phyloP scores from a whole-genome alignment of 2,113 vertebrate genomes.

The Corydoras sp. region DNA sequence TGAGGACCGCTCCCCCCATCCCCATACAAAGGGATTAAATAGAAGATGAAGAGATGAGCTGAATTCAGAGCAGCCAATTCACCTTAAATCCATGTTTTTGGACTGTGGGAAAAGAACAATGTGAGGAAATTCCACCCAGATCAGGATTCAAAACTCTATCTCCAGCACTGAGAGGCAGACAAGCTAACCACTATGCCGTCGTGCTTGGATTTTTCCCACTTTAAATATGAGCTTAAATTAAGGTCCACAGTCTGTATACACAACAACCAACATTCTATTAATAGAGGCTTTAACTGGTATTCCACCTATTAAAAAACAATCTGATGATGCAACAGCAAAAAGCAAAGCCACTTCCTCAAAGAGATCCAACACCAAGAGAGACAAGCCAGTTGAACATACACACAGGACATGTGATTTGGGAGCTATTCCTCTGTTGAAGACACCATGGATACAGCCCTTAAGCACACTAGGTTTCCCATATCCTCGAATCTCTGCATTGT shows the following conservation, averaged over 20 bases:
- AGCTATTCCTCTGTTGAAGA: slow-evolving; percentile 3
- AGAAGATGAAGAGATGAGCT: too few relatives aligned
- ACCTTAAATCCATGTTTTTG: too few relatives aligned
- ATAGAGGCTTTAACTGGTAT: background rate
- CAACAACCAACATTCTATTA: background rate
- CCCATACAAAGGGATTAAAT: too few relatives aligned
- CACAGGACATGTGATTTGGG: slow-evolving; percentile 2
- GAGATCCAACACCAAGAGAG: slow-evolving; percentile 9
- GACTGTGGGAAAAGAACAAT: too few relatives aligned
- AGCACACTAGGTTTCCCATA: slow-evolving; percentile 25
- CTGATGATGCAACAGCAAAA: background rate
- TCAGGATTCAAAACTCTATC: too few relatives aligned
- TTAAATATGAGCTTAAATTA: background rate
- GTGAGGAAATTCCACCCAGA: too few relatives aligned
- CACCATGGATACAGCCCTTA: slow-evolving; percentile 36
- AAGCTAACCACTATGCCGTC: too few relatives aligned
- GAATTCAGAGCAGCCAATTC: too few relatives aligned
- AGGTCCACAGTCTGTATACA: background rate
- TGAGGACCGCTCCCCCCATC: too few relatives aligned
- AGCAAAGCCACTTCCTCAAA: slow-evolving; percentile 12
- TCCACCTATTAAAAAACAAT: background rate
- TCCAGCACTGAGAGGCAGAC: too few relatives aligned
- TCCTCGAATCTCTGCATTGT: slow-evolving; percentile 27
- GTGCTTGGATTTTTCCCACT: background rate
- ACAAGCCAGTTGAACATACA: slow-evolving; percentile 3